Evolutionary conservation across 2,888 invertebrate species (phyloP), one percentile per base, ranked within the genome.

Genomic region (Uloborus plumipes): DNA sequence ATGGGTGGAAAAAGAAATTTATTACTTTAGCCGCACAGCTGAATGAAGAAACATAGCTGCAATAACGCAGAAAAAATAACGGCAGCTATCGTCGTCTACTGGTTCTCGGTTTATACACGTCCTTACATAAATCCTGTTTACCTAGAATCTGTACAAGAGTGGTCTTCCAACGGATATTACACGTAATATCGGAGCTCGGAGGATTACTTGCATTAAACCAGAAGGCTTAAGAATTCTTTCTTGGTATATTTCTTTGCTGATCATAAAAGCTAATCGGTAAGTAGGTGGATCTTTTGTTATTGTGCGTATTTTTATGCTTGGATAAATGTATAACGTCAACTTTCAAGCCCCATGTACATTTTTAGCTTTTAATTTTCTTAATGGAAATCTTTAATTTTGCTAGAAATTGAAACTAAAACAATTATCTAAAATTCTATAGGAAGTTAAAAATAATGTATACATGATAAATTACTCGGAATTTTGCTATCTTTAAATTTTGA

Each of bases 111-210:
- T 69, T 70, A 70, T 81, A 53, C 74, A 26, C 64, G 53, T 74
- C 51, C 64, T 75, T 51, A 18, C 69, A 74, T 81, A 70, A 74
- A 81, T 81, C 74, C 74, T 62, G 69, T 39, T 62, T 67, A 79
- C 69, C 64, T 50, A 69, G 62, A 74, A 74, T 70, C 74, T 47
- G 47, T 67, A 16, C 20, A 79, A 64, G 31, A 81, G 80, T 81
- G 65, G 64, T 74, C 80, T 81, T 72, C 80, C 74, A 75, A 50
- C 74, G 80, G 80, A 81, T 81, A 81, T 81, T 81, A 81, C 74
- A 31, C 58, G 74, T 81, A 75, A 81, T 81, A 81, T 81, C 80
- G 69, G 62, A 50, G 31, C 53, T 47, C 64, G 80, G 78, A 81
- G 80, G 80, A 81, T 81, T 81, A 81, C 62, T 64, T 14, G 74